phyloP scores from a whole-genome alignment of 2,797 vertebrate genomes.

The Hydrophis major region DNA sequence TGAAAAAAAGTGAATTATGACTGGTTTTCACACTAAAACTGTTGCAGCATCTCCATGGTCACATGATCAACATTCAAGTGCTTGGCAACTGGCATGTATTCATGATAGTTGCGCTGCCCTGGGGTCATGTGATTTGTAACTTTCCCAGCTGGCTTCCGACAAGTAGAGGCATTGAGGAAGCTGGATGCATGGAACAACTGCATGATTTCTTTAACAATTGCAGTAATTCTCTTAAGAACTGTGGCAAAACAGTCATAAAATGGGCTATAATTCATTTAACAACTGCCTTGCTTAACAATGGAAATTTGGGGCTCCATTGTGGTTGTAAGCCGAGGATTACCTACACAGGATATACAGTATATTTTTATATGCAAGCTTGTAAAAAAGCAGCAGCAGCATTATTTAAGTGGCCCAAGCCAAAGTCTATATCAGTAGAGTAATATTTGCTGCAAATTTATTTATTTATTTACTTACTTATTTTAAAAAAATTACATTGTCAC shows the following conservation, averaged over 20 bases:
- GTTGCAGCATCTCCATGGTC: not conserved
- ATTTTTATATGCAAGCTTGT: not conserved
- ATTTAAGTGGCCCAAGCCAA: not conserved
- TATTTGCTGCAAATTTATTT: not conserved
- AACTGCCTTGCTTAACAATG: not conserved
- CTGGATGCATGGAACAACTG: not conserved
- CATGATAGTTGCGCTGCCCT: not conserved
- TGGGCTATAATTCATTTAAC: not conserved
- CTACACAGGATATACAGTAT: not conserved
- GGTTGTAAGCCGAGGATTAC: not conserved
- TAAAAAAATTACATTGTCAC: no score
- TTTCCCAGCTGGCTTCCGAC: not conserved
- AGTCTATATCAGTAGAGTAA: not conserved
- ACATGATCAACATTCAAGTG: not conserved
- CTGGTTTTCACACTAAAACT: not conserved
- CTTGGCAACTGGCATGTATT: no score
- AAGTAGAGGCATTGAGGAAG: not conserved
- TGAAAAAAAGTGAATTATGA: not conserved
- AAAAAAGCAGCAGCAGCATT: not conserved
- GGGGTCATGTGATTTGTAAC: not conserved
- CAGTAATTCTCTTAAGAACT: not conserved
- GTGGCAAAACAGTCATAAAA: not conserved
- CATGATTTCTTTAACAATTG: not conserved
- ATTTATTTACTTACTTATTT: no score
- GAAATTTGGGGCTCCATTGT: not conserved